A percentile compares a stretch with the other conserved stretches of the same genome.
Evolutionary conservation across 2,113 vertebrate genomes (phyloP).

Genomic region (Suncus etruscus): DNA sequence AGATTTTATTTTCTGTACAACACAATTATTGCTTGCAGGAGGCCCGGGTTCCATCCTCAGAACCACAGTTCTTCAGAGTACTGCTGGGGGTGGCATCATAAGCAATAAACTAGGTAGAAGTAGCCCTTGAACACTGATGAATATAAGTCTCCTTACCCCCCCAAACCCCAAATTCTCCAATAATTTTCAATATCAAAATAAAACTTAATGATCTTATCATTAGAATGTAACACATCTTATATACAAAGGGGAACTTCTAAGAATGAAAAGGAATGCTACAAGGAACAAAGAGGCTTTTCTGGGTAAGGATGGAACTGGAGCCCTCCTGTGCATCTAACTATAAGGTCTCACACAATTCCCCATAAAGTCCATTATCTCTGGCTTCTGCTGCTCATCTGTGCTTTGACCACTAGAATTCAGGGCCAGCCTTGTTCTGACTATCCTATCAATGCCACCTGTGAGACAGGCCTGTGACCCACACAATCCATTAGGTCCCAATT

Average conservation of each 20-base stretch:
- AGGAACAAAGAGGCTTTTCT: background rate
- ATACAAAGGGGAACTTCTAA: background rate
- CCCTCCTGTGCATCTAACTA: background rate
- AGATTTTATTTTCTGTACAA: no score
- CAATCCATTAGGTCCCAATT: slow-evolving; percentile 24
- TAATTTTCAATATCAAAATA: background rate
- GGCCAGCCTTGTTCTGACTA: background rate
- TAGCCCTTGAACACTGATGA: no score
- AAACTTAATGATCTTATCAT: slow-evolving; percentile 30
- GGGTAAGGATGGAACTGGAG: background rate
- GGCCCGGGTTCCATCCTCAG: no score
- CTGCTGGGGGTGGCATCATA: no score
- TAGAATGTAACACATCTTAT: background rate
- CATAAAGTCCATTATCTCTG: background rate
- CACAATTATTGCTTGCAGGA: no score
- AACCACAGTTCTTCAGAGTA: no score
- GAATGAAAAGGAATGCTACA: slow-evolving; percentile 18
- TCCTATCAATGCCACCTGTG: background rate
- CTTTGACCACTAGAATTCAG: background rate
- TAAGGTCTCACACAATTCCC: background rate
- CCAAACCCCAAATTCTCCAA: no score
- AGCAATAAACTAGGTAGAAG: no score
- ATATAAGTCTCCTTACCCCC: no score
- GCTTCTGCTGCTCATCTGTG: background rate
- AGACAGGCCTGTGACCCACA: background rate